phyloP scores from a whole-genome alignment of 1,140 invertebrate genomes.

The Orchesella cincta region DNA sequence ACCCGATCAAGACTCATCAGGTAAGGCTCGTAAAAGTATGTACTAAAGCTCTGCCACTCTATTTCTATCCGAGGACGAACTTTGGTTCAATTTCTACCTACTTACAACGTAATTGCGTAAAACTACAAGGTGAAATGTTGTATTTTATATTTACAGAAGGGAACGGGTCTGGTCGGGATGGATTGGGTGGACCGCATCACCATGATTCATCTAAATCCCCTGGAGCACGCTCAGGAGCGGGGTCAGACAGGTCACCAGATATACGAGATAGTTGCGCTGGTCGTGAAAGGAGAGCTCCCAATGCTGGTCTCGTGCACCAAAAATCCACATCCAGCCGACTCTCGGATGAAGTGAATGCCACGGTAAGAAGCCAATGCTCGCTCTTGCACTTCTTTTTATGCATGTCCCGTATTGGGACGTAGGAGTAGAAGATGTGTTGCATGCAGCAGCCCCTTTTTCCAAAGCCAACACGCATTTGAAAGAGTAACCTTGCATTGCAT shows the following conservation, averaged over 20 bases:
- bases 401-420: too few species aligned
- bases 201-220: conserved; percentile 44
- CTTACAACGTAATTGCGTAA: too few species aligned
- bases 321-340: conserved; percentile 37
- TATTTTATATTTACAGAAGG: conserved; percentile 42
- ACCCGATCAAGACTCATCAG: conserved; percentile 77
- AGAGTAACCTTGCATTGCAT: too few species aligned
- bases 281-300: conserved; percentile 42
- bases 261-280: conserved; percentile 39
- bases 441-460: too few species aligned
- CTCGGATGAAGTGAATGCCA: conserved; percentile 39
- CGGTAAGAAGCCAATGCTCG: too few species aligned
- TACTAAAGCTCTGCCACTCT: too few species aligned
- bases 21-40: conserved; percentile 55
- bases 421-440: too few species aligned
- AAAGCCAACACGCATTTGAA: too few species aligned
- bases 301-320: conserved; percentile 36
- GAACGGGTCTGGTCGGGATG: conserved; percentile 42
- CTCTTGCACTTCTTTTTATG: too few species aligned
- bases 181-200: conserved; percentile 38
- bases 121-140: too few species aligned
- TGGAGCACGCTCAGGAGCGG: conserved; percentile 33
- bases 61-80: too few species aligned
- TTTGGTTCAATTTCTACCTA: too few species aligned
- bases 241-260: conserved; percentile 44